phyloP scores from a whole-genome alignment of 2,113 vertebrate genomes.

The Pterocles orientalis region DNA sequence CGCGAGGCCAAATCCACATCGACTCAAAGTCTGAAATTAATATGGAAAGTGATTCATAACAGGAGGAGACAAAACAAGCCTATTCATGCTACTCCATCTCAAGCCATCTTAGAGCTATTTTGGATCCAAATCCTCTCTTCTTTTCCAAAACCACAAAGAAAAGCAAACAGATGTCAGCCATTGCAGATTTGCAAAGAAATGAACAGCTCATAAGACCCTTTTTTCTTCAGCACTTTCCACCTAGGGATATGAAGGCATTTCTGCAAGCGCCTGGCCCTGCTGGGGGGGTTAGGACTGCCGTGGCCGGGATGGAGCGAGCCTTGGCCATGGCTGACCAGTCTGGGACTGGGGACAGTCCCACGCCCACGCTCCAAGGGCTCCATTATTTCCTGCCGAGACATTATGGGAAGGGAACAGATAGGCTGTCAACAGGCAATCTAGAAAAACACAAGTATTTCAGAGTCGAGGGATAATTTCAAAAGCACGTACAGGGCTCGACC shows the following conservation, averaged over 20 bases:
- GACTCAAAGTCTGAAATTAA: constrained; percentile 28
- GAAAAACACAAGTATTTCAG: background rate
- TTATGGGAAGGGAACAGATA: background rate
- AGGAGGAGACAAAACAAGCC: constrained; percentile 65
- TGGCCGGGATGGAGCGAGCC: rapidly evolving
- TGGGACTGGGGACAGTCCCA: background rate
- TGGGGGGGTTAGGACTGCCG: background rate
- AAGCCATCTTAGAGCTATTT: constrained; percentile 49
- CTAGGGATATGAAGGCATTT: background rate
- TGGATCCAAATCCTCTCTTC: constrained; percentile 46
- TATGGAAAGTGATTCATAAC: constrained; percentile 54
- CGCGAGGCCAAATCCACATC: background rate
- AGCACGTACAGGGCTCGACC: background rate
- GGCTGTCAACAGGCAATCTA: constrained; percentile 1
- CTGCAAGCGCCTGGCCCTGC: background rate
- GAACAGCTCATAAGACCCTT: background rate
- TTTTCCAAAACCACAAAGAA: constrained; percentile 64
- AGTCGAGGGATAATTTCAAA: background rate
- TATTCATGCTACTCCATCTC: constrained; percentile 57
- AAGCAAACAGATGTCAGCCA: constrained; percentile 65
- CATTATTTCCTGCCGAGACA: background rate
- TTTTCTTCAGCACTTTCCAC: background rate
- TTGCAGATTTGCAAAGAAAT: constrained; percentile 15
- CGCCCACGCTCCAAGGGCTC: background rate
- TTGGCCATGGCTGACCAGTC: rapidly evolving